phyloP scores from a whole-genome alignment of 1,140 invertebrate genomes.

The Eupristina koningsbergeri region DNA sequence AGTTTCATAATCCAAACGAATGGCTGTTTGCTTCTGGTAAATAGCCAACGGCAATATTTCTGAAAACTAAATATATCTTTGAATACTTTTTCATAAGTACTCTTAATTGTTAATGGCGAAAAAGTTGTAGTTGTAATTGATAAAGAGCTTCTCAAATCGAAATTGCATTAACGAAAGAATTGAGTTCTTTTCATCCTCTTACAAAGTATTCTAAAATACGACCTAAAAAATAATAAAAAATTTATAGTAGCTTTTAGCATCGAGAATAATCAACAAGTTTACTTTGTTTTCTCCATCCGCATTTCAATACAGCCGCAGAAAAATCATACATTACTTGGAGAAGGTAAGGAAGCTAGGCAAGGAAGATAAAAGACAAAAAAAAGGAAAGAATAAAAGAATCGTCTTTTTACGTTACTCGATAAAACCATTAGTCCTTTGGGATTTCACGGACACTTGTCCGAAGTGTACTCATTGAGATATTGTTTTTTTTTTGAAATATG shows the following conservation, averaged over 20 bases:
- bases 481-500: constrained; percentile 42
- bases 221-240: too few relatives aligned
- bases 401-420: constrained; percentile 1
- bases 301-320: not conserved
- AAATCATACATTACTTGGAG: not conserved
- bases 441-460: constrained; percentile 42
- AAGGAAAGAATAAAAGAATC: not conserved
- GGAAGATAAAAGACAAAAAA: not conserved
- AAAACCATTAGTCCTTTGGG: constrained; percentile 45
- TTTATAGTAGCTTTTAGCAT: not conserved
- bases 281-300: not conserved
- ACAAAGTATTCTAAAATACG: too few relatives aligned
- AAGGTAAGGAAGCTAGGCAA: not conserved
- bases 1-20: too few relatives aligned
- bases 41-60: too few relatives aligned
- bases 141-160: too few relatives aligned
- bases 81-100: too few relatives aligned
- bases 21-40: too few relatives aligned
- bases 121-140: too few relatives aligned
- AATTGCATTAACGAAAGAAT: too few relatives aligned
- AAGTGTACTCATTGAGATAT: constrained; percentile 13
- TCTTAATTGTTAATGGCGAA: too few relatives aligned
- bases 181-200: too few relatives aligned
- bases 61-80: too few relatives aligned
- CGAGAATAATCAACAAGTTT: not conserved